Evolutionary conservation across 2,888 invertebrate genomes (phyloP).

Genomic region (Trissoscelio sp.): DNA sequence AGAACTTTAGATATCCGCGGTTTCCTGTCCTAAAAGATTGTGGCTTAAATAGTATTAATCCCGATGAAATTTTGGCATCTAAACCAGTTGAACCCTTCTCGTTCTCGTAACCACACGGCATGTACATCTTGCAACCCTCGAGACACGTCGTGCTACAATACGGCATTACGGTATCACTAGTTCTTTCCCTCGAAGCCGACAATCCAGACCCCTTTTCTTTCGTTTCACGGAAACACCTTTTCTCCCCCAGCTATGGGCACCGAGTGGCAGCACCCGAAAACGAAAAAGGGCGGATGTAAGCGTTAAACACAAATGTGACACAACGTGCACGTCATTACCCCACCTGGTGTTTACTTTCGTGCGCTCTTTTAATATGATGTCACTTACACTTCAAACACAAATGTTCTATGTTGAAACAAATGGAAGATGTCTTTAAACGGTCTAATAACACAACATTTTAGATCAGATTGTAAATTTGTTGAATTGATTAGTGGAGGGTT

Average conservation of each 20-base stretch:
- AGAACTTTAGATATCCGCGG: too few species aligned
- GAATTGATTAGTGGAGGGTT: too few species aligned
- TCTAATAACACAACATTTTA: too few species aligned
- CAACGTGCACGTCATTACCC: too few species aligned
- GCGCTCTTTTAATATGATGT: conserved; percentile 6
- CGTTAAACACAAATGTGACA: conserved; percentile 34
- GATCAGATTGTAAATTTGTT: too few species aligned
- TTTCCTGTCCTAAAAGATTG: neutral
- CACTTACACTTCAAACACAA: too few species aligned
- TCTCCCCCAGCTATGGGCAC: conserved; percentile 16
- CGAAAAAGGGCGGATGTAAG: conserved; percentile 23
- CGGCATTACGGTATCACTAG: conserved; percentile 74
- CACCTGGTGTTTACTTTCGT: too few species aligned
- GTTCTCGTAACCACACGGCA: conserved; percentile 47
- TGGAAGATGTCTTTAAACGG: too few species aligned
- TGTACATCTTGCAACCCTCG: conserved; percentile 74
- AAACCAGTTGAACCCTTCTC: neutral
- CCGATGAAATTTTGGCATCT: conserved; percentile 6
- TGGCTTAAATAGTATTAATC: neutral
- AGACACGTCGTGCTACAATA: conserved; percentile 72
- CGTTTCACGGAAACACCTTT: conserved; percentile 55
- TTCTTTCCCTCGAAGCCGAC: conserved; percentile 46
- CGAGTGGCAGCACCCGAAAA: conserved; percentile 26
- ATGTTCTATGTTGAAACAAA: too few species aligned
- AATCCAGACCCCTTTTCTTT: conserved; percentile 48